Evolutionary conservation across 2,113 vertebrate species (phyloP), one percentile per base, ranked within the genome.

Genomic region (Catharus bicknelli): DNA sequence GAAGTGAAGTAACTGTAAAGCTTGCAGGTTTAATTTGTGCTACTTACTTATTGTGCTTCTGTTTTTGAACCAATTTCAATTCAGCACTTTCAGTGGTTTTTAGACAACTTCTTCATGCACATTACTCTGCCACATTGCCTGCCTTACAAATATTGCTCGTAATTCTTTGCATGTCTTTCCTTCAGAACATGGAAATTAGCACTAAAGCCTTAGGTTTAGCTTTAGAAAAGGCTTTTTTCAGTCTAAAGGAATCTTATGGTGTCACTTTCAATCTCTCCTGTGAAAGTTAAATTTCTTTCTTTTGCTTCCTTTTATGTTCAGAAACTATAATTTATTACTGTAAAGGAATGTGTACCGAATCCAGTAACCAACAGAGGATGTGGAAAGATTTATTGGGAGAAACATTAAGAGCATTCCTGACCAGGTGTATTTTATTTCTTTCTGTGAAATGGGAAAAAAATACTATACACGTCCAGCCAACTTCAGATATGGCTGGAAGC

Each of bases 321-420:
- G 83, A 94, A 95, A 84, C 62, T 61, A 84, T 95, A 95, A 96
- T 96, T 96, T 95, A 95, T 94, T 92, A 47, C 77, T 66, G 43
- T 57, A 86, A 72, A 95, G 80, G 95, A 95, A 96, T 95, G 93
- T 82, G 42, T 82, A 47, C 84, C 26, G 22, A 95, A 91, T 94
- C 90, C 94, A 96, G 88, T 90, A 95, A 95, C 91, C 91, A 96
- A 64, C 73, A 92, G 91, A 93, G 83, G 92, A 94, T 94, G 69
- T 93, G 62, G 90, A 93, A 95, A 95, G 96, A 96, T 96, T 96
- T 95, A 96, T 90, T 93, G 83, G 40, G 70, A 93, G 86, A 88
- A 91, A 91, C 78, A 83, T 90, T 94, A 95, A 95, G 90, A 91
- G 72, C 82, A 93, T 91, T 96, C 87, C 93, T 88, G 76, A 85